A percentile compares a stretch with the other conserved stretches of the same genome.
These are phyloP conservation scores for Epinotia nisella DNA, from an alignment of 2,888 invertebrate genomes.

Conservation along the genomic window DNA sequence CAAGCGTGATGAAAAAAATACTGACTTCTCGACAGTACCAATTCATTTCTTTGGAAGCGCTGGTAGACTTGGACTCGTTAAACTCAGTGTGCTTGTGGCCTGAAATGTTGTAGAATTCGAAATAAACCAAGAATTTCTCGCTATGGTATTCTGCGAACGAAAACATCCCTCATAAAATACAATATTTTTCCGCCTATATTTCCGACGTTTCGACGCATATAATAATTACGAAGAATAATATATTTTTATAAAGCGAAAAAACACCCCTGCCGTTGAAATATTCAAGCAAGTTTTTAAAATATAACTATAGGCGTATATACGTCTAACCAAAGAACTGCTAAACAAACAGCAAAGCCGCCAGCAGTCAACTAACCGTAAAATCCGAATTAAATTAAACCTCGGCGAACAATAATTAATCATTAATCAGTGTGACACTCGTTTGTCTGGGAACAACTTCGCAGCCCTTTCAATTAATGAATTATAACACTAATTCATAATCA, in stretches of 20 bases:
- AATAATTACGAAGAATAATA: too few relatives aligned
- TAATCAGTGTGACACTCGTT: constrained; percentile 79
- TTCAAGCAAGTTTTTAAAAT: background rate
- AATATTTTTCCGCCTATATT: background rate
- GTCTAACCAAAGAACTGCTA: constrained; percentile 13
- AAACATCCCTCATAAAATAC: background rate
- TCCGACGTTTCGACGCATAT: background rate
- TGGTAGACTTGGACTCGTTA: too few relatives aligned
- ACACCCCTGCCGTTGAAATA: too few relatives aligned
- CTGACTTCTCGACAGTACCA: background rate
- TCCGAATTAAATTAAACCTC: constrained; percentile 58
- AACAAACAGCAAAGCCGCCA: constrained; percentile 47
- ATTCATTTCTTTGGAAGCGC: too few relatives aligned
- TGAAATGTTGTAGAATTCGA: too few relatives aligned
- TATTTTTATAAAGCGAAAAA: too few relatives aligned
- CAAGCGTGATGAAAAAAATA: too few relatives aligned
- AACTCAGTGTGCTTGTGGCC: too few relatives aligned
- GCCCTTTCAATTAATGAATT: constrained; percentile 82
- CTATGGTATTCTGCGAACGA: background rate
- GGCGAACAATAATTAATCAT: constrained; percentile 83
- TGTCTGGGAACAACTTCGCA: constrained; percentile 75
- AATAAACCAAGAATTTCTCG: background rate
- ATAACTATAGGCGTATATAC: background rate
- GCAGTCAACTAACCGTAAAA: constrained; percentile 53
- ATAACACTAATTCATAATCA: constrained; percentile 81